Evolutionary conservation across 2,888 invertebrate genomes (phyloP).

Genomic region (Syrphus vitripennis): DNA sequence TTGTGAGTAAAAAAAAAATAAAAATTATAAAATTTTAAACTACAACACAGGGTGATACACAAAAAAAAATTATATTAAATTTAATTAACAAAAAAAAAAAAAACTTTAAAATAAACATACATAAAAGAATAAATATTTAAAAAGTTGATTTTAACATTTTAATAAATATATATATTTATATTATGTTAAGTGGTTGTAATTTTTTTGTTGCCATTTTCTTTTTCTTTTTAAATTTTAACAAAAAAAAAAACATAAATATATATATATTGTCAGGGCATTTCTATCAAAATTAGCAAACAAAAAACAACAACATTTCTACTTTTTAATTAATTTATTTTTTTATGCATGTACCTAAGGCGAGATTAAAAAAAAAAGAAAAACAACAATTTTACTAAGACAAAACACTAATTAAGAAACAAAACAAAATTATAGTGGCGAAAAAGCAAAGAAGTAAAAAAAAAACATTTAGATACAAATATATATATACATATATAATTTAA

Average conservation of each 20-base stretch:
- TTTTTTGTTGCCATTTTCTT: slow-evolving; percentile 32
- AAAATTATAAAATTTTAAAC: slow-evolving; percentile 75
- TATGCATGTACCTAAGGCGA: slow-evolving; percentile 67
- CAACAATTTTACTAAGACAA: slow-evolving; percentile 69
- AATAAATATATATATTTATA: slow-evolving; percentile 25
- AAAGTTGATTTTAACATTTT: slow-evolving; percentile 52
- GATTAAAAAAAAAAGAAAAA: slow-evolving; percentile 46
- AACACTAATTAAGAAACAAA: slow-evolving; percentile 11
- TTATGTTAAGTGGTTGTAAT: slow-evolving; percentile 51
- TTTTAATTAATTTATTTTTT: slow-evolving; percentile 62
- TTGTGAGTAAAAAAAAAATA: slow-evolving; percentile 73
- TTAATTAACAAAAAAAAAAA: slow-evolving; percentile 70
- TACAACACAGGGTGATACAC: slow-evolving; percentile 80
- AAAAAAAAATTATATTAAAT: slow-evolving; percentile 74
- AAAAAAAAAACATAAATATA: background rate
- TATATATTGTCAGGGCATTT: slow-evolving; percentile 61
- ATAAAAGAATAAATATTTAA: slow-evolving; percentile 72
- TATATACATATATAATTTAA: slow-evolving; percentile 50
- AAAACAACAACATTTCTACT: slow-evolving; percentile 38
- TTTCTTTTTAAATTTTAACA: slow-evolving; percentile 31
- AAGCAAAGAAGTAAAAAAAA: slow-evolving; percentile 18
- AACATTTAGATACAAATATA: slow-evolving; percentile 57
- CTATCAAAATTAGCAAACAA: slow-evolving; percentile 61
- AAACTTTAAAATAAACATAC: slow-evolving; percentile 49
- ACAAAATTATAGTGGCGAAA: slow-evolving; percentile 13